Base-by-base conservation (phyloP, 2,113 vertebrate species). In the Herpetotheres cachinnans region DNA sequence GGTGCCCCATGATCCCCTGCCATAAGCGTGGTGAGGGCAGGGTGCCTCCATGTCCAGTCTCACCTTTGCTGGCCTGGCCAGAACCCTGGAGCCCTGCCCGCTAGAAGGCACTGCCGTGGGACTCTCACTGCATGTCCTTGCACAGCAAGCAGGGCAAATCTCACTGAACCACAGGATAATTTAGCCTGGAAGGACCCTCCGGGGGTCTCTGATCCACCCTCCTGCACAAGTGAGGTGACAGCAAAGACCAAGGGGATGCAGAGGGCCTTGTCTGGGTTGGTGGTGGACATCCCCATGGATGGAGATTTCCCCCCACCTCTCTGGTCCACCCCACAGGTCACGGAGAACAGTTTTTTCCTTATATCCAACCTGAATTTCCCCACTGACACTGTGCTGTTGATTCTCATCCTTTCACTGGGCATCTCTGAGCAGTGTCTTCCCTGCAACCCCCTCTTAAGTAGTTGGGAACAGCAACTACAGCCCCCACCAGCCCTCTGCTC, bases 91-190 rank as follows among this genome's bases (percentile, higher is more conserved):
- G 26, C 29, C n/a, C 50, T 74, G 24, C 18, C 22, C 27, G 54
- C 30, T 26, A 16, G 65, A 38, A 40, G 55, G 59, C 25, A 40
- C 38, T 50, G 66, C 38, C 4, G 0, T 47, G 34, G 52, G n/a
- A 56, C 61, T 29, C 38, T 78, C n/a, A n/a, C 29, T 0, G 1
- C 2, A 0, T 38, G 62, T 56, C 54, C 13, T 69, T 21, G 61
- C 56, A 47, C 46, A 50, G 82, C 0, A 0, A 76, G 46, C 38
- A 59, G 47, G 24, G 34, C 20, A 90, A 63, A 79, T 82, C 38
- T n/a, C 40, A 40, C n/a, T 16, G 21, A 38, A 56, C 26, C 34
- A 8, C 2, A 1, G 54, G 69, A 82, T 74, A 58, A 32, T 59
- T 66, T 9, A 85, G 11, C 29, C 44, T 82, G 26, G 29, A 67